Conservation (phyloP, 2,797 vertebrate species). For the Dromococcyx pavoninus region DNA sequence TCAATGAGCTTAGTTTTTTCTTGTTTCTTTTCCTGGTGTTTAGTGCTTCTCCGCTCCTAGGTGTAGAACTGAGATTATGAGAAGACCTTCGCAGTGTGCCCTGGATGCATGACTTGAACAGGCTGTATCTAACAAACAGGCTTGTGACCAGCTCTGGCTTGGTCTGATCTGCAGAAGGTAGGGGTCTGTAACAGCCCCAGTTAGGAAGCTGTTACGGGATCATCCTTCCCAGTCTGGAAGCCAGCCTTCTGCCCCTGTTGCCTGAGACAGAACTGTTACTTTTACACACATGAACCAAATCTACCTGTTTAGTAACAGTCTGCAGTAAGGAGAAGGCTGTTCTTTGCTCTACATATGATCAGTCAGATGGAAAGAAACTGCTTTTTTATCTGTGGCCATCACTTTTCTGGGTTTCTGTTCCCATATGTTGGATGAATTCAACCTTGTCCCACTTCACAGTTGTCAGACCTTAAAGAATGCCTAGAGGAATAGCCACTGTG, state of each 20-base stretch:
- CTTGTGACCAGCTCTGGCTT: not conserved
- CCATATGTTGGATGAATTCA: not conserved
- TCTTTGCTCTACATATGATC: not conserved
- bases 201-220: not conserved
- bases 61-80: not conserved
- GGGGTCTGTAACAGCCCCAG: not conserved
- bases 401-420: not conserved
- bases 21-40: not conserved
- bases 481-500: not conserved
- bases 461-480: not conserved
- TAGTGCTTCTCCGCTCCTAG: not conserved
- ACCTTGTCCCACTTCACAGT: not conserved
- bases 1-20: not conserved
- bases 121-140: not conserved
- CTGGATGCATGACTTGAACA: not conserved
- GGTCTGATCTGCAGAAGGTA: not conserved
- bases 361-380: not conserved
- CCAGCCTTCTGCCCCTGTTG: not conserved
- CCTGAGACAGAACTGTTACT: not conserved
- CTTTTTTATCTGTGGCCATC: not conserved
- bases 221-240: not conserved
- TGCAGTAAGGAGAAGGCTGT: not conserved
- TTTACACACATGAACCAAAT: not conserved
- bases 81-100: not conserved
- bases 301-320: not conserved